Evolutionary conservation across 2,888 invertebrate species (phyloP).

Genomic region (Latrodectus elegans): DNA sequence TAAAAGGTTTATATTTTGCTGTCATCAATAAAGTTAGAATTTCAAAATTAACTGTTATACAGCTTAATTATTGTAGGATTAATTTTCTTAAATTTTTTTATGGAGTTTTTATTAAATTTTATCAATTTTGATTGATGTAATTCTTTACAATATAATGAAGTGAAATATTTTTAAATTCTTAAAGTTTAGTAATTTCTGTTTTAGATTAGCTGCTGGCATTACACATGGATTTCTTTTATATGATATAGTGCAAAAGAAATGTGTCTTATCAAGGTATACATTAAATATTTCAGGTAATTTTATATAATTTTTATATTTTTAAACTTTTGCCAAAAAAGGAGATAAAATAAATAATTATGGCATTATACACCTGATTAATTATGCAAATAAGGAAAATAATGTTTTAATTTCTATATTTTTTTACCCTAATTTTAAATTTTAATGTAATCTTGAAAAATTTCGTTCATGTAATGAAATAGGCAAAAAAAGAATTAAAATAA

Average conservation of each 20-base stretch:
- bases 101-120: not conserved
- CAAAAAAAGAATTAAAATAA: too few relatives aligned
- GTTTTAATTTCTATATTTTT: too few relatives aligned
- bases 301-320: slow-evolving; percentile 65
- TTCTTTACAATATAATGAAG: too few relatives aligned
- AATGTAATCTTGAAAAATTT: too few relatives aligned
- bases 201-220: slow-evolving; percentile 87
- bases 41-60: too few relatives aligned
- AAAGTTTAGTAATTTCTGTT: not conserved
- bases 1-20: too few relatives aligned
- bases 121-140: too few relatives aligned
- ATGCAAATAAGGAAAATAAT: not conserved
- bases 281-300: slow-evolving; percentile 88
- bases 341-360: not conserved
- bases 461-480: too few relatives aligned
- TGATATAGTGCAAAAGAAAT: slow-evolving; percentile 85
- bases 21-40: too few relatives aligned
- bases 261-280: slow-evolving; percentile 90
- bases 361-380: not conserved
- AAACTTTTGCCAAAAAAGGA: not conserved
- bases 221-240: slow-evolving; percentile 94
- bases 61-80: not conserved
- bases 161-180: not conserved
- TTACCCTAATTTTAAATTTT: too few relatives aligned
- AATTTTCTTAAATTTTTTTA: not conserved